A percentile compares a stretch with the other conserved stretches of the same genome.
Evolutionary conservation across 2,113 vertebrate species (phyloP).

Genomic region (Desmodus rotundus): DNA sequence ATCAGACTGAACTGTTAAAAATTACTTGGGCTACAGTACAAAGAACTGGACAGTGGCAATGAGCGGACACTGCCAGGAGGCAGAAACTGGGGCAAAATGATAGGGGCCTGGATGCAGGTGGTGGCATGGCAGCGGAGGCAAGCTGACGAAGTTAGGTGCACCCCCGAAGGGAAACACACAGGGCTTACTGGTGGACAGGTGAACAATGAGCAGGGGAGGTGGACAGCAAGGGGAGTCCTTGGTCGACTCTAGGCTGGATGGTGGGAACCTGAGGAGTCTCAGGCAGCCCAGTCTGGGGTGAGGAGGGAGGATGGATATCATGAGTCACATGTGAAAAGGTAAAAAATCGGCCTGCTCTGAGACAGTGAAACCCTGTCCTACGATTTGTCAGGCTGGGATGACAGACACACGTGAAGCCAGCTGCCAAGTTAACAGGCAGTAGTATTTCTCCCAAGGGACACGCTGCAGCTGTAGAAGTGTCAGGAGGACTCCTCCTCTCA

Average conservation of each 20-base stretch:
- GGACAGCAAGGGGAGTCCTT: neutral
- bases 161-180: neutral
- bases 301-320: neutral
- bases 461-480: neutral
- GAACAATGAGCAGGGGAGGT: neutral
- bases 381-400: neutral
- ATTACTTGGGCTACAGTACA: neutral
- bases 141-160: neutral
- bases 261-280: neutral
- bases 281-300: neutral
- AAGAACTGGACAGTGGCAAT: neutral
- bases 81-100: neutral
- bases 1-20: neutral
- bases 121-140: fast-evolving
- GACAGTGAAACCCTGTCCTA: neutral
- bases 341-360: neutral
- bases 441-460: neutral
- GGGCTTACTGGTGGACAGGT: neutral
- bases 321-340: neutral
- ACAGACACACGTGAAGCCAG: neutral
- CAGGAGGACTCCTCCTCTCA: neutral
- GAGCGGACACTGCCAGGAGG: neutral
- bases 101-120: neutral
- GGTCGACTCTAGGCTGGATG: neutral
- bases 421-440: neutral